phyloP scores from a whole-genome alignment of 2,888 invertebrate genomes.

The Nemotelus nigrinus region DNA sequence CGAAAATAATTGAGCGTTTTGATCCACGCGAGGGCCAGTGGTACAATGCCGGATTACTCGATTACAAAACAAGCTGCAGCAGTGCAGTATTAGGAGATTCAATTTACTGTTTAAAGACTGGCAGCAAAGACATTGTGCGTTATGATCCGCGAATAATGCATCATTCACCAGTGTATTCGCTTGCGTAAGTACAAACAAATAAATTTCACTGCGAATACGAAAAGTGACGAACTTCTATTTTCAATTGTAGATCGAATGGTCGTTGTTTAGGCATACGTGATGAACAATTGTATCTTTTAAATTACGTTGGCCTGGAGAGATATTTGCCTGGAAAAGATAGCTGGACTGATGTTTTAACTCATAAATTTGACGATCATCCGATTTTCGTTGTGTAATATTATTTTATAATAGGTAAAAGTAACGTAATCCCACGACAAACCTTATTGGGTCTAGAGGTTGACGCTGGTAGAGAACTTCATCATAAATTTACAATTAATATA shows the following conservation, averaged over 20 bases:
- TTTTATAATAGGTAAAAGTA: background rate
- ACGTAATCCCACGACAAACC: background rate
- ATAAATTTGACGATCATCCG: constrained; percentile 14
- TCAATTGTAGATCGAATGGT: constrained; percentile 12
- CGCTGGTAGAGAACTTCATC: too few relatives aligned
- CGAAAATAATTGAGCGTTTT: constrained; percentile 15
- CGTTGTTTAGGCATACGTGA: constrained; percentile 5
- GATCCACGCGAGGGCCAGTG: constrained; percentile 28
- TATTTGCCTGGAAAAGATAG: constrained; percentile 2
- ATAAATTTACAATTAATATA: background rate
- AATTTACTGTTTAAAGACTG: constrained; percentile 23
- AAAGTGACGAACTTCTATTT: background rate
- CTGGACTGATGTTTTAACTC: background rate
- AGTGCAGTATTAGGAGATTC: background rate
- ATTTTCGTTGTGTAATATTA: constrained; percentile 8
- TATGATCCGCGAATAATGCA: constrained; percentile 30
- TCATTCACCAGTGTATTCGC: constrained; percentile 19
- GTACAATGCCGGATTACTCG: constrained; percentile 5
- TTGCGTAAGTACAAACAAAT: constrained; percentile 20
- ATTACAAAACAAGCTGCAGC: background rate
- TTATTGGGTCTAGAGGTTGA: too few relatives aligned
- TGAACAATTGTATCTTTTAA: constrained; percentile 6
- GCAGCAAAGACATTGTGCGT: constrained; percentile 5
- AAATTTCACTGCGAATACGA: background rate
- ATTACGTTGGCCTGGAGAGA: background rate